Evolutionary conservation across 2,888 invertebrate species (phyloP).

Genomic region (Caradrina clavipalpis): DNA sequence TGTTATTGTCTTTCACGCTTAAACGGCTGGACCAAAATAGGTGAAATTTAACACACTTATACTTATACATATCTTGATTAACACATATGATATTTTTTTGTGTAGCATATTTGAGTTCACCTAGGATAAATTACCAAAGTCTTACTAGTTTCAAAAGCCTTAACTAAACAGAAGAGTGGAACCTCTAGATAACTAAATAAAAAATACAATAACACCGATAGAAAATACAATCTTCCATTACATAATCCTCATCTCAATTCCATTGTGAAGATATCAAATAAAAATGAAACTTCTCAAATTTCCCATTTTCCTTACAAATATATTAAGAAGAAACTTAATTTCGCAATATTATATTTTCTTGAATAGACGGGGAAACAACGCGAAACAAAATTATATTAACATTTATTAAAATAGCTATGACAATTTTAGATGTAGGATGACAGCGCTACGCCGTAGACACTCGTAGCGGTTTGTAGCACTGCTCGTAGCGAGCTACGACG

Average conservation of each 20-base stretch:
- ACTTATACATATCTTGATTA: too few species aligned
- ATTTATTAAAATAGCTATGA: constrained; percentile 21
- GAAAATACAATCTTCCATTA: constrained; percentile 19
- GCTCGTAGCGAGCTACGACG: constrained; percentile 30
- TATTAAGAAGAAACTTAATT: constrained; percentile 34
- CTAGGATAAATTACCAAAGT: constrained; percentile 15
- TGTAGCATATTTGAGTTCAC: too few species aligned
- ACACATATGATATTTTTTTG: too few species aligned
- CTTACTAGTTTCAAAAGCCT: constrained; percentile 12
- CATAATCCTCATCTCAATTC: constrained; percentile 20
- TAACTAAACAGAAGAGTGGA: constrained; percentile 5
- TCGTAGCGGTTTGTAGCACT: constrained; percentile 36
- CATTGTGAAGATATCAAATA: constrained; percentile 23
- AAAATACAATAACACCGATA: constrained; percentile 14
- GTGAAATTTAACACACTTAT: too few species aligned
- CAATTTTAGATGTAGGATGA: constrained; percentile 18
- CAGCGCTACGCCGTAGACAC: constrained; percentile 44
- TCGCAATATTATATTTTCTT: constrained; percentile 27
- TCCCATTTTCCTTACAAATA: constrained; percentile 22
- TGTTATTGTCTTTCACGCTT: too few species aligned
- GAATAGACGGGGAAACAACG: constrained; percentile 3
- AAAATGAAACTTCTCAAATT: constrained; percentile 28
- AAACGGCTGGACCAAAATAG: too few species aligned
- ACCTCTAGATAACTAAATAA: not conserved
- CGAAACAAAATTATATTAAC: constrained; percentile 17